phyloP scores from a whole-genome alignment of 1,140 invertebrate genomes.

The Formica selysi region DNA sequence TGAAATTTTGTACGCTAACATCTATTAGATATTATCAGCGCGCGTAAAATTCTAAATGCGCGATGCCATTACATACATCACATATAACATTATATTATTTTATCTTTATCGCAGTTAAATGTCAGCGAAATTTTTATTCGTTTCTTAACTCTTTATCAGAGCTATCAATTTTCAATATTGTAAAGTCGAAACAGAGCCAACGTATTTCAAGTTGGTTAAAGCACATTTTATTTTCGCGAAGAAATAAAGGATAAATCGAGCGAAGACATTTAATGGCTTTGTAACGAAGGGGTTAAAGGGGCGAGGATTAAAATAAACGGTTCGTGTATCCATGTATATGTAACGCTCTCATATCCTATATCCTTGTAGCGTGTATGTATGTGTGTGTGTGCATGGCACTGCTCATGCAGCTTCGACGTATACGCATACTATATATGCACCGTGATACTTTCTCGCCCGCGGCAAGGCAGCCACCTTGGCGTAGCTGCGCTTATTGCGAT shows the following conservation, averaged over 20 bases:
- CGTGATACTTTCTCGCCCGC: constrained; percentile 79
- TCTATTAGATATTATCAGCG: constrained; percentile 14
- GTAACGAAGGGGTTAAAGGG: constrained; percentile 24
- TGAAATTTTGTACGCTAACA: constrained; percentile 5
- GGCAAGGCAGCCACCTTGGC: constrained; percentile 77
- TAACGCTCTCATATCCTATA: constrained; percentile 16
- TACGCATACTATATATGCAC: constrained; percentile 1
- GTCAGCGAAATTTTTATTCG: neutral
- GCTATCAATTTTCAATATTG: constrained; percentile 18
- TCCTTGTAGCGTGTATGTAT: neutral
- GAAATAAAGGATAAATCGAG: constrained; percentile 22
- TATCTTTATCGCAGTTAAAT: neutral
- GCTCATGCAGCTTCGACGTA: constrained; percentile 4
- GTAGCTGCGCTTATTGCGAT: constrained; percentile 42
- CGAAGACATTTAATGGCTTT: constrained; percentile 28
- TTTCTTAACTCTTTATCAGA: neutral
- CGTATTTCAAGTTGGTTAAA: neutral
- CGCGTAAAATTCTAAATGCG: constrained; percentile 25
- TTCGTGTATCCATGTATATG: neutral
- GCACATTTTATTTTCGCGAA: constrained; percentile 1
- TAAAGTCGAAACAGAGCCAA: neutral
- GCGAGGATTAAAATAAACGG: constrained; percentile 47
- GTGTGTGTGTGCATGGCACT: neutral
- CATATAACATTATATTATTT: constrained; percentile 11
- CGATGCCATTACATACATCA: constrained; percentile 15